A percentile compares a stretch with the other conserved stretches of the same genome.
phyloP scores from a whole-genome alignment of 2,888 invertebrate genomes.

The Andrena camellia region DNA sequence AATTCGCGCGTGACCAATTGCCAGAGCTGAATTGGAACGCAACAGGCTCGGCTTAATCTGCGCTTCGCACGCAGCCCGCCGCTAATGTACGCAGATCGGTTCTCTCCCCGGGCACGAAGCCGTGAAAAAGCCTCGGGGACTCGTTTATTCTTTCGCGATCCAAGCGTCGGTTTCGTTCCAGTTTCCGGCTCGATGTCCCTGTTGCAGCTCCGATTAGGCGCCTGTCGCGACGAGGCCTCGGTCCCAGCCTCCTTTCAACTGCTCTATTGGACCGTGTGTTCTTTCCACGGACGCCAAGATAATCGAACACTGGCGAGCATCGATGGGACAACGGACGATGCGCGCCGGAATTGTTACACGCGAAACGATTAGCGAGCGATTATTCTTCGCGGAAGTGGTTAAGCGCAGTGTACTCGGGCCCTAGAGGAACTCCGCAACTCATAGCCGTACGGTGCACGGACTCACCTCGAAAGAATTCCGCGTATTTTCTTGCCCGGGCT shows the following conservation, averaged over 20 bases:
- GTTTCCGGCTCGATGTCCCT: constrained; percentile 48
- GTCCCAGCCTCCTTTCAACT: constrained; percentile 10
- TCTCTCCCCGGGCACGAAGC: constrained; percentile 11
- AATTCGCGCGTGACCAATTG: constrained; percentile 57
- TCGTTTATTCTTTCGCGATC: constrained; percentile 40
- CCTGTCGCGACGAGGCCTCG: constrained; percentile 19
- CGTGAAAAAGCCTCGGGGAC: constrained; percentile 49
- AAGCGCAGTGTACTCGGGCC: not conserved
- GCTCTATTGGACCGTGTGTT: constrained; percentile 6
- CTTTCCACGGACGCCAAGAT: not conserved
- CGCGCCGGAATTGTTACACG: not conserved
- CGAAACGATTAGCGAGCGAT: constrained; percentile 11
- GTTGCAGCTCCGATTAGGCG: constrained; percentile 42
- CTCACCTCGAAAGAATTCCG: constrained; percentile 30
- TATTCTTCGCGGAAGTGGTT: constrained; percentile 16
- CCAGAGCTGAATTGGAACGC: constrained; percentile 46
- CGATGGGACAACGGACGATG: not conserved
- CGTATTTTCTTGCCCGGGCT: not conserved
- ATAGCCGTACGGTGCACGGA: not conserved
- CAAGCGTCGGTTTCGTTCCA: constrained; percentile 45
- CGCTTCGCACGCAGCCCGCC: constrained; percentile 37
- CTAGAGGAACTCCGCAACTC: constrained; percentile 9
- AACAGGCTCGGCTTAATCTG: constrained; percentile 46
- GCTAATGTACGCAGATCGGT: constrained; percentile 10
- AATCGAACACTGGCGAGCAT: not conserved